phyloP scores from a whole-genome alignment of 2,113 vertebrate species.

The Tretioscincus oriximinensis region DNA sequence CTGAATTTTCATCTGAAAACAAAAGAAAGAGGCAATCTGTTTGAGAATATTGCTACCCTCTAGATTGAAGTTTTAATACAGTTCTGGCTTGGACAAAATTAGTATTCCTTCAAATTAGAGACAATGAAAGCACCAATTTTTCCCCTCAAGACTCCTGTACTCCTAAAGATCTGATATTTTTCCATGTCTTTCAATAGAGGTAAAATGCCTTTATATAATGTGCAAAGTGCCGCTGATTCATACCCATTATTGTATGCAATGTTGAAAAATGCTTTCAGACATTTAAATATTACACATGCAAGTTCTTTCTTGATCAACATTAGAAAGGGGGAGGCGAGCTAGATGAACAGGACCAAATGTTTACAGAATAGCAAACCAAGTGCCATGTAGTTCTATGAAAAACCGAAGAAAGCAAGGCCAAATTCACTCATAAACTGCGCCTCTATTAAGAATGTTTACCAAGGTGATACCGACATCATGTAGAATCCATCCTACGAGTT shows the following conservation, averaged over 20 bases:
- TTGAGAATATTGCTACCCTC: conserved; percentile 30
- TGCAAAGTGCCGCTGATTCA: conserved; percentile 50
- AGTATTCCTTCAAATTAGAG: conserved; percentile 30
- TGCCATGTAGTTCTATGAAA: too few species aligned
- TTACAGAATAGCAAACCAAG: too few species aligned
- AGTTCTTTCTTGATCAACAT: neutral
- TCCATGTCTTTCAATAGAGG: conserved; percentile 35
- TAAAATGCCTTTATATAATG: conserved; percentile 40
- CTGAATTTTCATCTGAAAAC: conserved; percentile 19
- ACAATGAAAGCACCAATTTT: conserved; percentile 40
- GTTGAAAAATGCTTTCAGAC: conserved; percentile 37
- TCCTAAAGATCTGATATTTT: conserved; percentile 47
- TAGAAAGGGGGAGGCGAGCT: neutral
- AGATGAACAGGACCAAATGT: neutral
- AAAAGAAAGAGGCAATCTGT: neutral
- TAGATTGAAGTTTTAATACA: conserved; percentile 40
- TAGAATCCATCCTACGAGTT: too few species aligned
- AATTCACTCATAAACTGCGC: too few species aligned
- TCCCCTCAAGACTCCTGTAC: conserved; percentile 27
- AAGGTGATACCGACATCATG: too few species aligned
- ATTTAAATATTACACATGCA: neutral
- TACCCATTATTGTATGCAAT: conserved; percentile 50
- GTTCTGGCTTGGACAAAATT: conserved; percentile 28
- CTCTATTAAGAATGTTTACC: too few species aligned
- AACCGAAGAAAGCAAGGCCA: too few species aligned